Base-by-base conservation (phyloP, 2,888 invertebrate genomes). In the Smittia sp. region DNA sequence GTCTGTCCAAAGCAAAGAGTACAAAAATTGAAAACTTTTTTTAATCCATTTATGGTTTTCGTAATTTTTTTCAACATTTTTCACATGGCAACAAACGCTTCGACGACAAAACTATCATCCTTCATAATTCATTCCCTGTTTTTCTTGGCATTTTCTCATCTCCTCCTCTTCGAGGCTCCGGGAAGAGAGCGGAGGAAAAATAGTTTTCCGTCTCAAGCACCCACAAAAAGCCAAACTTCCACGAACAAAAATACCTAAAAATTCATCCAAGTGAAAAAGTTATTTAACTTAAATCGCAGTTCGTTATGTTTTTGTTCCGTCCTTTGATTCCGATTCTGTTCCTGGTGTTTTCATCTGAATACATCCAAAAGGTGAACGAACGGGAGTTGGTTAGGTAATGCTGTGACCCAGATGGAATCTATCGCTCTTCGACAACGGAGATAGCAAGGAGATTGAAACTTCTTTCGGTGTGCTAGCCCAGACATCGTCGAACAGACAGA, bases 61-160 rank as follows among this genome's bases (percentile, higher is more conserved):
- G 25, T 66, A 66, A 65, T 24, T 66, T 66, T 66, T 32, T 66
- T 20, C 38, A 39, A 66, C 38, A 66, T 66, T 66, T 65, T 32
- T 65, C 25, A n/a, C 25, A 58, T 20, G 32, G 63, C 63, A 63
- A 25, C 63, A 66, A 63, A 63, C 22, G n/a, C 38, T 38, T 66
- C 66, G 66, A 66, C 66, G 66, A 66, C 66, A 66, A 38, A 39
- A 66, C 66, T 66, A 66, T 66, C 25, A 66, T 66, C 39, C 66
- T 20, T 66, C 38, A 66, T 66, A 66, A 66, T 66, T 66, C 66
- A 66, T 66, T 66, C 38, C 9, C 3, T 18, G 15, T 66, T 66
- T 66, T 66, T 66, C 66, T 66, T 66, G 66, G 66, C 66, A 66
- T 18, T 38, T 66, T 52, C 32, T 69, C 27, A 15, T 41, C 69